These are phyloP conservation scores for Urocyon cinereoargenteus DNA, from an alignment of 2,797 vertebrate species.

Conservation along the genomic window DNA sequence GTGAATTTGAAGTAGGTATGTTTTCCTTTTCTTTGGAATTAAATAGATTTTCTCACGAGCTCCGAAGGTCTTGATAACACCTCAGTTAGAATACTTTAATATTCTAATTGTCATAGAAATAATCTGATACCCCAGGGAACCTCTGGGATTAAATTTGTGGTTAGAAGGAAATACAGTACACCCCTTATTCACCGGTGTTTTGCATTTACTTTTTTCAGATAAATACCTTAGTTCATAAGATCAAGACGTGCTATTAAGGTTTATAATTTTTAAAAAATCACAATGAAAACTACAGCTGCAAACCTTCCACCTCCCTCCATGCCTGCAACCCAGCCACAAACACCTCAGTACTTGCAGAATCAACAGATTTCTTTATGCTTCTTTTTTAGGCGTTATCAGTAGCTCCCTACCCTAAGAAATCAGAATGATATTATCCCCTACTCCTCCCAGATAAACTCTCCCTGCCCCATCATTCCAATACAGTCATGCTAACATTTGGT, in stretches of 20 bases:
- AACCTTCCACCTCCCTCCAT: not conserved
- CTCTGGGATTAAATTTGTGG: not conserved
- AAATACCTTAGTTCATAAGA: not conserved
- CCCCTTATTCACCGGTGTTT: not conserved
- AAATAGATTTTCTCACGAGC: not conserved
- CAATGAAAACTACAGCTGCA: not conserved
- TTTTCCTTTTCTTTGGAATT: not conserved
- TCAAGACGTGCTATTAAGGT: not conserved
- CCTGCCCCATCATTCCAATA: not conserved
- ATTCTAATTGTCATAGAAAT: not conserved
- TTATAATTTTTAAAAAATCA: not conserved
- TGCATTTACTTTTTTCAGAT: not conserved
- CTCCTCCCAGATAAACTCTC: not conserved
- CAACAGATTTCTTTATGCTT: not conserved
- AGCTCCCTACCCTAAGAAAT: not conserved
- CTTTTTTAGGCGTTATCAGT: not conserved
- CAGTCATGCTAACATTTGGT: not conserved
- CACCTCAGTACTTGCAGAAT: not conserved
- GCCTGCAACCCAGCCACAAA: not conserved
- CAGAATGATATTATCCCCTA: not conserved
- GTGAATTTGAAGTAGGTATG: not conserved
- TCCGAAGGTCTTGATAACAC: not conserved
- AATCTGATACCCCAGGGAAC: not conserved
- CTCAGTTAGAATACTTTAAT: too few relatives aligned
- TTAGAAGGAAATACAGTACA: not conserved